Evolutionary conservation across 1,140 invertebrate genomes (phyloP), one percentile per base, ranked within the genome.

Genomic region (Planococcus citri): DNA sequence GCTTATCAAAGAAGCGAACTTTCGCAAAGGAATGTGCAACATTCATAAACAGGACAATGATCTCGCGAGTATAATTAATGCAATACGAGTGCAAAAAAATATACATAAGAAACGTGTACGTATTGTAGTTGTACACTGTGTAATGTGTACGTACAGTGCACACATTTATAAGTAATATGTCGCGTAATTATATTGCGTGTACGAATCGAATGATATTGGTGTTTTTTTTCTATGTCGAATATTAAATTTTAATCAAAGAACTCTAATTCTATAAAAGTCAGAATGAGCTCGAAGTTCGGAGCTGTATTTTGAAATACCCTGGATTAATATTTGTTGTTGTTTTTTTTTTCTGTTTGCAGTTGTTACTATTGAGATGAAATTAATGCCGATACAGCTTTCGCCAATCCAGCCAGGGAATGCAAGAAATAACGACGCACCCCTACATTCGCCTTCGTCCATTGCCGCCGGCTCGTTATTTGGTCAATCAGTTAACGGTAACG

Each of bases 31-130:
- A 64, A 64, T 64, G 60, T 25, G 60, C 60, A 20, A 64, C 10
- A 27, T 64, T 64, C 60, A 64, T 64, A 64, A 64, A 64, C 21
- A 64, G 60, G 60, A 64, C 60, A 64, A 64, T 64, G 60, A 10
- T 64, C 60, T 27, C 60, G 21, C 25, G 22, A 4, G 25, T 64
- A 64, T 64, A 64, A 64, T 64, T 64, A 64, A 64, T 20, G 60
- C 25, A 24, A 64, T 25, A 64, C 4, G 20, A 17, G 60, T 64
- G 20, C 60, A 25, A 24, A 25, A 9, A 20, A 20, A 20, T 60
- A 8, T 60, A n/a, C 57, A 60, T n/a, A 60, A 20, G 8, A n/a
- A 20, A 60, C 21, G 8, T 60, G 57, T 60, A 8, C 57, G 21
- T n/a, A 20, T 4, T 60, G 20, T 22, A 20, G 4, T 60, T 20